Base-by-base conservation (phyloP, 2,888 invertebrate species). In the Meghimatium bilineatum region DNA sequence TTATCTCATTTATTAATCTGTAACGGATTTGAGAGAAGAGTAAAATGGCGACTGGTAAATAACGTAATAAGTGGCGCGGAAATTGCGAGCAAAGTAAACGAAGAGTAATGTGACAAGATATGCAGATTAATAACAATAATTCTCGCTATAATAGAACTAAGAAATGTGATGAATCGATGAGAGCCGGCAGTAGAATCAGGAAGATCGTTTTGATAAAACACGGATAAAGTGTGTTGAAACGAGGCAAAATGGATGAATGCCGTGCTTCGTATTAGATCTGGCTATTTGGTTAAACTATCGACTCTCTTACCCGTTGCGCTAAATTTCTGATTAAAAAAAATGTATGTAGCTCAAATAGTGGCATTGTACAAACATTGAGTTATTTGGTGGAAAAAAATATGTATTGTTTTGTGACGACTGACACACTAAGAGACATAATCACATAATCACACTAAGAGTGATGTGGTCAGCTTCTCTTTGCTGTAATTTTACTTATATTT, bases 51-150 rank as follows among this genome's bases (percentile, higher is more conserved):
- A 29, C 32, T 32, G 14, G 17, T 66, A 66, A 29, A 17, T 29
- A 12, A 32, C 29, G 14, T 66, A 2, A 12, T 17, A 32, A 66
- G 14, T 17, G 32, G 66, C 32, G 20, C 66, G 66, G 66, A 66
- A 66, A 66, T 66, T 66, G 23, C 66, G 10, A 3, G 66, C 66
- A 29, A 66, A 32, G 66, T 66, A 66, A 66, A 66, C 32, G 66
- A 66, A 66, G 66, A 66, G 20, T 66, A 66, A 66, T 66, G 66
- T 66, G 66, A 66, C 66, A 66, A 66, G 66, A 66, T 66, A 32
- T 66, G 66, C 66, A 66, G 66, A 66, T 66, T 66, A 66, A 32
- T 66, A 66, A 12, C 29, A 66, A 66, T 32, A 66, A 66, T 66
- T 29, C n/a, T 3, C 3, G 63, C 63, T 23, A n/a, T 63, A 63